Evolutionary conservation across 2,888 invertebrate species (phyloP).

Genomic region (Uropetala carovei): DNA sequence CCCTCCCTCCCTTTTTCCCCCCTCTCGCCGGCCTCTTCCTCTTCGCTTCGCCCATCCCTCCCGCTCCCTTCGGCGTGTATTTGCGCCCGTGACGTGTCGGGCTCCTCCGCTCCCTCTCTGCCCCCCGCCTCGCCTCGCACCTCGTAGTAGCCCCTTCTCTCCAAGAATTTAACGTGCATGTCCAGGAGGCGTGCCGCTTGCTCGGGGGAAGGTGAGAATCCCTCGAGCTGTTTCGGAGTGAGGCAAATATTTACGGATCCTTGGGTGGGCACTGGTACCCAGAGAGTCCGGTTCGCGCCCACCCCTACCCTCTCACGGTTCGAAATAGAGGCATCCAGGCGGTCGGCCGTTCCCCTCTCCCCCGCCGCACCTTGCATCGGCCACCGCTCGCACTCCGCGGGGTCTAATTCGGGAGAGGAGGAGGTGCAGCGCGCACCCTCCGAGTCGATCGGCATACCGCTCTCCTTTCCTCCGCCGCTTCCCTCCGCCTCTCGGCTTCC

Average conservation of each 20-base stretch:
- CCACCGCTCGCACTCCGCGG: slow-evolving; percentile 3
- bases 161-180: slow-evolving; percentile 83
- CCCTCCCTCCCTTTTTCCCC: no score
- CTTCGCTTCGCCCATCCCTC: background rate
- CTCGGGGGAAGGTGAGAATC: slow-evolving; percentile 74
- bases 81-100: slow-evolving; percentile 60
- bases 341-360: background rate
- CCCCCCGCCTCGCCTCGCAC: slow-evolving; percentile 48
- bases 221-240: slow-evolving; percentile 83
- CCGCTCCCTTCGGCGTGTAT: slow-evolving; percentile 44
- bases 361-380: slow-evolving; percentile 70
- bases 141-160: slow-evolving; percentile 80
- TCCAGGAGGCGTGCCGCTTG: slow-evolving; percentile 82
- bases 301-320: slow-evolving; percentile 76
- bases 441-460: background rate
- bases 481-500: slow-evolving; percentile 72
- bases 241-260: slow-evolving; percentile 78
- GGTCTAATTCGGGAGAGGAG: slow-evolving; percentile 62
- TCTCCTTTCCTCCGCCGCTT: slow-evolving; percentile 67
- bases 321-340: background rate
- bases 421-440: slow-evolving; percentile 29
- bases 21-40: background rate
- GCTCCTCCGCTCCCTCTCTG: background rate
- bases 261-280: slow-evolving; percentile 77
- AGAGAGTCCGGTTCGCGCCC: slow-evolving; percentile 78